Evolutionary conservation across 2,888 invertebrate genomes (phyloP), one percentile per base, ranked within the genome.

Genomic region (Philereme transversata): DNA sequence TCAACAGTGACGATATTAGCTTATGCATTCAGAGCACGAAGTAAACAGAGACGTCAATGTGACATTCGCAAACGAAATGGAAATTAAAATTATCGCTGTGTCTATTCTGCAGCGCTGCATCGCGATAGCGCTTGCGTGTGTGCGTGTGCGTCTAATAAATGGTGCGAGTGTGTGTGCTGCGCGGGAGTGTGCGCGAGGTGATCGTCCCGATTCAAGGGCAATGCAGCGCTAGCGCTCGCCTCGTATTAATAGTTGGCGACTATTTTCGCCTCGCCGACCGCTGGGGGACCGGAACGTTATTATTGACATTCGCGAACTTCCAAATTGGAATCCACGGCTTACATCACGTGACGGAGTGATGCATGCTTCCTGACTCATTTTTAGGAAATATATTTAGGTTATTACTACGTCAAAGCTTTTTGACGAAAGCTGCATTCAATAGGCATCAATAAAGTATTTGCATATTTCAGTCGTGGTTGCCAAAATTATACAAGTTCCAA

Each of bases 191-290:
- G 87, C 80, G 86, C 83, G 89, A 84, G 91, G 91, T 90, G 90
- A 92, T 88, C 90, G 91, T 72, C 88, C 91, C 86, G 84, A 80
- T 90, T 92, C 91, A 92, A 92, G 91, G 91, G 90, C 91, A 87
- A 75, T 90, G 91, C 91, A 90, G 85, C 82, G 78, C 88, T 87
- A 88, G 88, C 86, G 88, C 84, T 86, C 85, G 82, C 80, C 79
- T 79, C 77, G 81, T 90, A 90, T 91, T 88, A 90, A 91, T 91
- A 91, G 91, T 88, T 86, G 84, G 83, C 83, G 86, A 90, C 90
- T 92, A 92, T 91, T 91, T 90, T 88, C 86, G 88, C 90, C 81
- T 79, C 86, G 81, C 81, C 82, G 82, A 79, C 81, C 79, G 79
- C 84, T 80, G 83, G 85, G 85, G 86, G 86, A 88, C 86, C 85